Base-by-base conservation (phyloP, 2,113 vertebrate genomes). In the Eulemur rufifrons region DNA sequence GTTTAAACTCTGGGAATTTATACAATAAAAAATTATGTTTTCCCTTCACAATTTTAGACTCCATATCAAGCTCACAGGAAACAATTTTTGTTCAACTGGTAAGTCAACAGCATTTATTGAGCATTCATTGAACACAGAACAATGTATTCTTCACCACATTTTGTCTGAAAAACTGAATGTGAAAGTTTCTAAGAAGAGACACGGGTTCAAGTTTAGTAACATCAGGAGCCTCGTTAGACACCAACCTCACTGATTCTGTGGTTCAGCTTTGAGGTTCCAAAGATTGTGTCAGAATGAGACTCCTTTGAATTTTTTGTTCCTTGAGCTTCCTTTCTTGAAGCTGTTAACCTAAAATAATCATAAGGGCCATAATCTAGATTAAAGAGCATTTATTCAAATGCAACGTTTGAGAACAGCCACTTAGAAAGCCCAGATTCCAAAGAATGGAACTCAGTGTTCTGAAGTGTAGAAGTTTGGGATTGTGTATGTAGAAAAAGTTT, bases 131-230 rank as follows among this genome's bases (percentile, higher is more conserved):
- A 59, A 34, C 12, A 78, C 20, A 83, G 68, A 80, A 63, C 8
- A 37, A 39, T 27, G 73, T 56, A 91, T 15, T 32, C 27, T 77
- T 92, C 6, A 14, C 8, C 74, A 5, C 61, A 50, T 86, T 95
- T 95, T 82, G 45, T 96, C 73, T 89, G 66, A 47, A 64, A 80
- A 93, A 61, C 39, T 47, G n/a, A 95, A 68, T 34, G 6, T n/a
- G 54, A 73, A 86, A 37, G 6, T 86, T 93, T 91, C 52, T 71
- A 39, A 95, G 47, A 59, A 89, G 54, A 94, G 92, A 77, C 2
- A 34, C 21, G 64, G 32, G 8, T 91, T 95, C 42, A 77, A 81
- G 77, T 68, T 61, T 25, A 39, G 9, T 50, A 83, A 59, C 54
- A 86, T 69, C 52, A 15, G 86, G 42, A 61, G 50, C 61, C 47